These are phyloP conservation scores for Macrocentrus cingulum DNA, from an alignment of 1,140 invertebrate species.

Conservation along the genomic window DNA sequence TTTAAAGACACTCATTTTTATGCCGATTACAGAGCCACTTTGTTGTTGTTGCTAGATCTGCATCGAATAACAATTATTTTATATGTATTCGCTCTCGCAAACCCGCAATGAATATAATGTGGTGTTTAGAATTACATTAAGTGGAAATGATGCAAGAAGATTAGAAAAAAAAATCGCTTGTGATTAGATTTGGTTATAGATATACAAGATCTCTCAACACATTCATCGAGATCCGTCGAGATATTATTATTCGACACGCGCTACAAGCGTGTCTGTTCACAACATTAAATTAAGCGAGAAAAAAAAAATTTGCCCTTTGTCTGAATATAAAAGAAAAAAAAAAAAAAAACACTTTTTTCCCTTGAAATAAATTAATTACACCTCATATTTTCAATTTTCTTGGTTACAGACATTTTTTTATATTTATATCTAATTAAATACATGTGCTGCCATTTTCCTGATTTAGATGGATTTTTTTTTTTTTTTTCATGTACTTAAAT, in stretches of 20 bases:
- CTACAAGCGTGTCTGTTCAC: constrained; percentile 14
- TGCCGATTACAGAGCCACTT: background rate
- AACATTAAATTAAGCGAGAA: too few relatives aligned
- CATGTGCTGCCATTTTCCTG: too few relatives aligned
- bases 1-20: background rate
- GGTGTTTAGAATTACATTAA: background rate
- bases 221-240: constrained; percentile 19
- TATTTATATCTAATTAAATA: too few relatives aligned
- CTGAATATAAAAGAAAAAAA: background rate
- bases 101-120: too few relatives aligned
- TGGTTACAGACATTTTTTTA: too few relatives aligned
- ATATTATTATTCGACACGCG: constrained; percentile 28
- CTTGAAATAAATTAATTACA: too few relatives aligned
- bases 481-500: too few relatives aligned
- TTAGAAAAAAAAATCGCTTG: constrained; percentile 17
- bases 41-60: background rate
- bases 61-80: too few relatives aligned
- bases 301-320: too few relatives aligned
- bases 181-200: constrained; percentile 27
- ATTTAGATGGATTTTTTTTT: too few relatives aligned
- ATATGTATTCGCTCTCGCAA: background rate
- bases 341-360: too few relatives aligned
- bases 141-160: background rate
- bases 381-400: too few relatives aligned
- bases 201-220: constrained; percentile 24